These are phyloP conservation scores for Oscheius sp. DNA, from an alignment of 2,888 invertebrate genomes.

Conservation along the genomic window DNA sequence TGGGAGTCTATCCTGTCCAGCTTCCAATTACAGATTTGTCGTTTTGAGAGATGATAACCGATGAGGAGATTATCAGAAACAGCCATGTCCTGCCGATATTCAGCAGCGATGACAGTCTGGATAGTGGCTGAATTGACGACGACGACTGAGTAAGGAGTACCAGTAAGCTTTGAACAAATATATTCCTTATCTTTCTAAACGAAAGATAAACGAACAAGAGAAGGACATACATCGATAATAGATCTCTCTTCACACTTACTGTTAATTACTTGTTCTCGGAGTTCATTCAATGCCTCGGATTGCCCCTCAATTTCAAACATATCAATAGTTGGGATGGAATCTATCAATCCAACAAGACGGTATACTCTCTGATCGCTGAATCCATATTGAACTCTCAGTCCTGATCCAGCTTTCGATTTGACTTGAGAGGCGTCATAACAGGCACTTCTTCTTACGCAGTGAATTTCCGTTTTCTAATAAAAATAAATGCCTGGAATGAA, in stretches of 20 bases:
- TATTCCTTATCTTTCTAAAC: conserved; percentile 37
- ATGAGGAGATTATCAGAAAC: conserved; percentile 28
- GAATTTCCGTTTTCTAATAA: conserved; percentile 61
- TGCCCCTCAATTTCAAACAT: conserved; percentile 61
- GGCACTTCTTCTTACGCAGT: conserved; percentile 62
- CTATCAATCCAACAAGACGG: conserved; percentile 62
- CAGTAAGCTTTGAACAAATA: conserved; percentile 39
- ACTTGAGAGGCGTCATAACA: conserved; percentile 62
- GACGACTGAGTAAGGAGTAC: conserved; percentile 50
- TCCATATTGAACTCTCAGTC: conserved; percentile 62
- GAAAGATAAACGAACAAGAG: neutral
- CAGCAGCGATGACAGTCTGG: conserved; percentile 28
- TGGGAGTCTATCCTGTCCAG: conserved; percentile 36
- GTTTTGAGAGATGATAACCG: conserved; percentile 25
- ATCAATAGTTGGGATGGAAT: conserved; percentile 63
- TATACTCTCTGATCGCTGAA: conserved; percentile 64
- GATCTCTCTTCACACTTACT: conserved; percentile 43
- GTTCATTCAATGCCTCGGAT: conserved; percentile 44
- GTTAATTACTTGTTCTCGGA: conserved; percentile 51
- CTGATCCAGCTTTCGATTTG: conserved; percentile 44
- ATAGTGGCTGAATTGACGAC: conserved; percentile 36
- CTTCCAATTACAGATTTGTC: conserved; percentile 48
- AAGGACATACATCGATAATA: conserved; percentile 39
- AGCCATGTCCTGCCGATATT: conserved; percentile 10
- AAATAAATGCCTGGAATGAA: too few species aligned